Conservation (phyloP, 2,888 invertebrate species). For the Scaptomyza caliginosa region DNA sequence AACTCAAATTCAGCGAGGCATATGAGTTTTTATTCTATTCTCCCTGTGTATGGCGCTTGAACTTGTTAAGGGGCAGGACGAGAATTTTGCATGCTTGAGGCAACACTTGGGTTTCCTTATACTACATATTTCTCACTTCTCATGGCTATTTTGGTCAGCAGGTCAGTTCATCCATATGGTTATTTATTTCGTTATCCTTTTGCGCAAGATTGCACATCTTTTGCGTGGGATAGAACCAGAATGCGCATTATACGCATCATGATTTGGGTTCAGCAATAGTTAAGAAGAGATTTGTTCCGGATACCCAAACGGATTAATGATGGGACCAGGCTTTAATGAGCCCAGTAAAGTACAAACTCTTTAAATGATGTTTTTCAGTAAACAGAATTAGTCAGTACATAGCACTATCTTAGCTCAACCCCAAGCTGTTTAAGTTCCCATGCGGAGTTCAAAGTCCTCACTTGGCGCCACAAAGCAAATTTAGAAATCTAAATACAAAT, state of each 20-base stretch:
- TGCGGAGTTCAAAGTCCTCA: slow-evolving; percentile 47
- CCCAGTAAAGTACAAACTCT: slow-evolving; percentile 34
- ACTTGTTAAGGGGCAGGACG: slow-evolving; percentile 58
- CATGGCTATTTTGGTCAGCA: slow-evolving; percentile 55
- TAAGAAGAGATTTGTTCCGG: slow-evolving; percentile 37
- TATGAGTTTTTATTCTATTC: slow-evolving; percentile 55
- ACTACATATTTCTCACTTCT: slow-evolving; percentile 39
- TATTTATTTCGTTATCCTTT: slow-evolving; percentile 70
- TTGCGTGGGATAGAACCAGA: slow-evolving; percentile 40
- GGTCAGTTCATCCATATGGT: slow-evolving; percentile 53
- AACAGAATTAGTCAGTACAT: background rate
- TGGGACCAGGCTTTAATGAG: slow-evolving; percentile 48
- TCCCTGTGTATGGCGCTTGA: slow-evolving; percentile 48
- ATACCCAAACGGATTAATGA: slow-evolving; percentile 33
- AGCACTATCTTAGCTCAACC: background rate
- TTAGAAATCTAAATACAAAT: slow-evolving; percentile 31
- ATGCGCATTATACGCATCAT: slow-evolving; percentile 45
- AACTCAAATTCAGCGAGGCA: slow-evolving; percentile 61
- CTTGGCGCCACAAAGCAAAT: slow-evolving; percentile 65
- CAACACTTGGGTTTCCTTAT: slow-evolving; percentile 22
- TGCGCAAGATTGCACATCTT: slow-evolving; percentile 78
- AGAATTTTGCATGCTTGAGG: slow-evolving; percentile 72
- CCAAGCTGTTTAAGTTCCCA: slow-evolving; percentile 28
- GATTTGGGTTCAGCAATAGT: slow-evolving; percentile 50
- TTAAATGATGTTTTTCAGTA: slow-evolving; percentile 4